phyloP scores from a whole-genome alignment of 1,140 invertebrate genomes.

The Luehdorfia chinensis region DNA sequence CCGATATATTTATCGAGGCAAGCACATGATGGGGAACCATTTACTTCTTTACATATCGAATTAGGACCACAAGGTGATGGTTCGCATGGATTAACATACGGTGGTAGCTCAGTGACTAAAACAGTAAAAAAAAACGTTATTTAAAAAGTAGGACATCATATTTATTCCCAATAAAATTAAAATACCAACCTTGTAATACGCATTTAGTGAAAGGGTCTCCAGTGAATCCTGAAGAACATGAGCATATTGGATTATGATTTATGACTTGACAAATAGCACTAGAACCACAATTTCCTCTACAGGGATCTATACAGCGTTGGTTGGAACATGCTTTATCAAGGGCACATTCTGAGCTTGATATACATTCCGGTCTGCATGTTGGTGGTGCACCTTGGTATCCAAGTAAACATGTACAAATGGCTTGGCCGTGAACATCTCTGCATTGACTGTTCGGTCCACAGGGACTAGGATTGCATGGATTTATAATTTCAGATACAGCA shows the following conservation, averaged over 20 bases:
- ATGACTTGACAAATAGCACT: slow-evolving; percentile 74
- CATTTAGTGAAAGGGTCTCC: slow-evolving; percentile 79
- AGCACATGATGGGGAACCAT: slow-evolving; percentile 80
- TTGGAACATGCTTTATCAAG: slow-evolving; percentile 79
- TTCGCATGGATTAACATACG: slow-evolving; percentile 80
- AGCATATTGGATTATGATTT: slow-evolving; percentile 79
- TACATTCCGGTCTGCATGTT: slow-evolving; percentile 79
- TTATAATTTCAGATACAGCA: slow-evolving; percentile 37
- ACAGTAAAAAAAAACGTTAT: slow-evolving; percentile 20
- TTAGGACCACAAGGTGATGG: slow-evolving; percentile 86
- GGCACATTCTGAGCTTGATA: slow-evolving; percentile 79
- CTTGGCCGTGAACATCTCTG: slow-evolving; percentile 63
- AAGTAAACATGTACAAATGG: slow-evolving; percentile 79
- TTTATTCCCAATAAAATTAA: no score
- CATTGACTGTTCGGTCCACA: slow-evolving; percentile 68
- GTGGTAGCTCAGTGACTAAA: slow-evolving; percentile 47
- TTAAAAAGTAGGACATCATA: no score
- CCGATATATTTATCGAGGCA: slow-evolving; percentile 82
- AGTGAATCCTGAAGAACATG: slow-evolving; percentile 72
- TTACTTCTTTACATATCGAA: slow-evolving; percentile 82
- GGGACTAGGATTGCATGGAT: slow-evolving; percentile 73
- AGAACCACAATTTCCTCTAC: slow-evolving; percentile 74
- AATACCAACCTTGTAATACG: slow-evolving; percentile 84
- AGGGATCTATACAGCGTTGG: slow-evolving; percentile 80
- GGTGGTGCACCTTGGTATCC: slow-evolving; percentile 78